Conservation (phyloP, 2,888 invertebrate species). For the Athetis lepigone region DNA sequence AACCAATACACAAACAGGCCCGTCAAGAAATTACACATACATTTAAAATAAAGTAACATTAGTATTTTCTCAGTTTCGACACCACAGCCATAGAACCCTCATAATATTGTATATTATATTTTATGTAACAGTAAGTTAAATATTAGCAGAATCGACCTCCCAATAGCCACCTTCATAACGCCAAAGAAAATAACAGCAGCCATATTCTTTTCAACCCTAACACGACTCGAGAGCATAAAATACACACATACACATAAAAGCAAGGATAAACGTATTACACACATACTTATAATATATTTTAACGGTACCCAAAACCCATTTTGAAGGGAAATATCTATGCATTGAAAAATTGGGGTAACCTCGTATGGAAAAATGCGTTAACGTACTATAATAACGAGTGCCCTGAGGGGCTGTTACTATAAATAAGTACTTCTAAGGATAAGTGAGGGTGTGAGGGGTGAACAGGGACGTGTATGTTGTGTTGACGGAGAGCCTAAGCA, state of each 20-base stretch:
- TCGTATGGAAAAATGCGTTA: slow-evolving; percentile 35
- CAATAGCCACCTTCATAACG: too few relatives aligned
- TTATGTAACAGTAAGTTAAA: too few relatives aligned
- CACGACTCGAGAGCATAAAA: slow-evolving; percentile 19
- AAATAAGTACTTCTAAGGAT: slow-evolving; percentile 46
- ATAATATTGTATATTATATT: too few relatives aligned
- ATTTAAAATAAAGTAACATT: too few relatives aligned
- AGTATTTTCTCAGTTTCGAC: too few relatives aligned
- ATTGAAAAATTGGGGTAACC: slow-evolving; percentile 49
- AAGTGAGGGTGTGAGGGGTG: slow-evolving; percentile 1
- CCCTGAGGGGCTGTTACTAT: slow-evolving; percentile 47
- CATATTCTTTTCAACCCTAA: slow-evolving; percentile 16
- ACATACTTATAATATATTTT: slow-evolving; percentile 44
- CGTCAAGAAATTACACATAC: too few relatives aligned
- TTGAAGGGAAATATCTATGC: slow-evolving; percentile 47
- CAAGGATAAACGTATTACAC: slow-evolving; percentile 25
- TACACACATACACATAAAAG: slow-evolving; percentile 19
- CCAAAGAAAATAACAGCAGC: not conserved
- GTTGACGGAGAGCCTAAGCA: not conserved
- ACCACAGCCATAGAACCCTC: too few relatives aligned
- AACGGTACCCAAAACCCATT: slow-evolving; percentile 38
- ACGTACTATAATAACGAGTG: slow-evolving; percentile 31
- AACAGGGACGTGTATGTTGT: slow-evolving; percentile 19
- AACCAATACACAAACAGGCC: too few relatives aligned
- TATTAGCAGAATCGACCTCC: too few relatives aligned